Percentiles rank a stretch among this genome's conserved stretches.
These are phyloP conservation scores for Cricetomys ansorgei DNA, from an alignment of 2,113 vertebrate genomes.

Conservation along the genomic window DNA sequence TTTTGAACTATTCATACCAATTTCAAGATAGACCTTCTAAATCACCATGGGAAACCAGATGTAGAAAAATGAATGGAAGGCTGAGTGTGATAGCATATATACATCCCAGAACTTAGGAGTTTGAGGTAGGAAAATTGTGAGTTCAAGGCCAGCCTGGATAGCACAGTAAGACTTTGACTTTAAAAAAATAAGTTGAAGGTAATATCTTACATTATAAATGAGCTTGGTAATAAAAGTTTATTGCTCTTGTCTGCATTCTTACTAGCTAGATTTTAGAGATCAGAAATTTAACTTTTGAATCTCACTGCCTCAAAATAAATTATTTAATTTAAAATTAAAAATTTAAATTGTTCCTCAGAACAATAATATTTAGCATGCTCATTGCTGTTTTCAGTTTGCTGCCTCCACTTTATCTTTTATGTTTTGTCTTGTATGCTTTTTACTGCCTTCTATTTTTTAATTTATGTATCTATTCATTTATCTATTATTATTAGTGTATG, in stretches of 20 bases:
- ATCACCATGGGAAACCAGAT: background rate
- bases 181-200: background rate
- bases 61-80: background rate
- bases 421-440: too few relatives aligned
- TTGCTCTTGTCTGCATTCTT: background rate
- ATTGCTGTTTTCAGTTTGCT: background rate
- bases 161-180: background rate
- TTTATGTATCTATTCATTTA: too few relatives aligned
- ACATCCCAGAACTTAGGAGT: background rate
- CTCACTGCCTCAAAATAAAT: background rate
- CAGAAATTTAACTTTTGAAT: background rate
- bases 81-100: background rate
- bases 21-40: background rate
- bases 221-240: too few relatives aligned
- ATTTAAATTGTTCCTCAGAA: background rate
- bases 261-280: background rate
- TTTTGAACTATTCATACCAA: background rate
- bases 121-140: background rate
- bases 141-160: too few relatives aligned
- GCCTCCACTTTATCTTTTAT: too few relatives aligned
- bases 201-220: too few relatives aligned
- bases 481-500: too few relatives aligned
- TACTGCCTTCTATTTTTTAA: too few relatives aligned
- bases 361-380: background rate
- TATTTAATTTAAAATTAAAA: background rate